phyloP scores from a whole-genome alignment of 2,888 invertebrate species.

The Mythimna ferrago region DNA sequence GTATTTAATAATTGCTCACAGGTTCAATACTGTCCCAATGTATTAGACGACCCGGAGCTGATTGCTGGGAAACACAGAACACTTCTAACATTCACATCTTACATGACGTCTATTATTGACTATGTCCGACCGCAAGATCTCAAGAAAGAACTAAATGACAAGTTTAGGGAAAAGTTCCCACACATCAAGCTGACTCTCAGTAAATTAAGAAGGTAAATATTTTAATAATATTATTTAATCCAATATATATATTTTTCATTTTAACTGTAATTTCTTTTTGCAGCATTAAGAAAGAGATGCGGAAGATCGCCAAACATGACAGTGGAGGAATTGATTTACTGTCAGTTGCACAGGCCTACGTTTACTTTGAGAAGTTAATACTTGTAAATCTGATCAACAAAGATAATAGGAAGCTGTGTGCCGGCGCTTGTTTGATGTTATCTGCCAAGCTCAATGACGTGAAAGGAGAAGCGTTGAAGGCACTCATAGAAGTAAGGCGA shows the following conservation, averaged over 20 bases:
- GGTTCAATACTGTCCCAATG: slow-evolving; percentile 95
- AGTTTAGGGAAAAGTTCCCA: slow-evolving; percentile 98
- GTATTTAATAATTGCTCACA: slow-evolving; percentile 61
- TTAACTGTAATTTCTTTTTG: slow-evolving; percentile 58
- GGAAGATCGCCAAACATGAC: slow-evolving; percentile 96
- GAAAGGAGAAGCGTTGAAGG: slow-evolving; percentile 96
- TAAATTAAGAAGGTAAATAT: slow-evolving; percentile 96
- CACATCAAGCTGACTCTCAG: slow-evolving; percentile 98
- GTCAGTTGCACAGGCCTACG: slow-evolving; percentile 98
- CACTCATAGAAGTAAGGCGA: slow-evolving; percentile 95
- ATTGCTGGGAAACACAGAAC: slow-evolving; percentile 97
- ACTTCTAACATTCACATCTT: slow-evolving; percentile 96
- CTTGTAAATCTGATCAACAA: slow-evolving; percentile 98
- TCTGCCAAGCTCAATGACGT: slow-evolving; percentile 99
- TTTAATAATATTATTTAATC: neutral
- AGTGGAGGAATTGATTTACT: slow-evolving; percentile 95
- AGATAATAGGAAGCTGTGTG: slow-evolving; percentile 98
- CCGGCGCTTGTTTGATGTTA: slow-evolving; percentile 97
- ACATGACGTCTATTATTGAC: slow-evolving; percentile 98
- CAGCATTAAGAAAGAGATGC: slow-evolving; percentile 98
- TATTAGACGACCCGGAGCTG: slow-evolving; percentile 97
- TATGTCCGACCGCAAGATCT: slow-evolving; percentile 98
- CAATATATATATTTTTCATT: neutral
- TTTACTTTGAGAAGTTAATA: slow-evolving; percentile 99
- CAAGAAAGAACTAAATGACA: slow-evolving; percentile 99